Conservation (phyloP, 37 sponge, comb jelly and placozoan genomes). For the Halisarca cf. caerulea region DNA sequence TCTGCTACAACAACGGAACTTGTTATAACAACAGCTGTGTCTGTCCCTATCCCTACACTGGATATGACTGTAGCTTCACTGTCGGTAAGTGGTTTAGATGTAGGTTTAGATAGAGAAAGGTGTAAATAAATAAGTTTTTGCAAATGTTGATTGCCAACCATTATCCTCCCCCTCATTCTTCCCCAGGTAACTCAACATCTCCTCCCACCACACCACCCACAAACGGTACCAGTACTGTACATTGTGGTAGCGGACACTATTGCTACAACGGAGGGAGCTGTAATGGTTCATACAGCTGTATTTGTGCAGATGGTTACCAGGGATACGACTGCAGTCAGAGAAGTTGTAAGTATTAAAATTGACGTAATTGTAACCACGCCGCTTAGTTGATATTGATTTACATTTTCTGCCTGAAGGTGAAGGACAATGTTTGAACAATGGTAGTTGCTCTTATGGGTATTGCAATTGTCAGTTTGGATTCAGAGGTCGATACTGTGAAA, state of each 20-base stretch:
- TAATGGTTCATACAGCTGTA: background rate
- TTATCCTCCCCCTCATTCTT: too few species aligned
- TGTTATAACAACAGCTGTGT: background rate
- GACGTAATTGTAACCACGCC: too few species aligned
- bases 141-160: too few species aligned
- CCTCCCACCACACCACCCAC: too few species aligned
- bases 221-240: too few species aligned
- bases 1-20: conserved; percentile 30
- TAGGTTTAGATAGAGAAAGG: too few species aligned
- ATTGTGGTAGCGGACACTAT: background rate
- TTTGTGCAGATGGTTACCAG: too few species aligned
- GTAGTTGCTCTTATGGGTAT: background rate
- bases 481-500: background rate
- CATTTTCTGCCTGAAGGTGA: background rate
- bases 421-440: background rate
- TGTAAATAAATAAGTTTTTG: too few species aligned
- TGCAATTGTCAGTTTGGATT: background rate
- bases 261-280: background rate
- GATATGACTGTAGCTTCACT: background rate
- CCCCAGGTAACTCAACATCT: too few species aligned
- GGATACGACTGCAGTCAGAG: too few species aligned
- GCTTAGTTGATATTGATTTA: too few species aligned
- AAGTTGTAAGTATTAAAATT: background rate
- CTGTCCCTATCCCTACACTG: conserved; percentile 3
- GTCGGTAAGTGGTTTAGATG: background rate